A percentile compares a stretch with the other conserved stretches of the same genome.
Evolutionary conservation across 2,888 invertebrate species (phyloP).

Genomic region (Liposcelis brunnea): DNA sequence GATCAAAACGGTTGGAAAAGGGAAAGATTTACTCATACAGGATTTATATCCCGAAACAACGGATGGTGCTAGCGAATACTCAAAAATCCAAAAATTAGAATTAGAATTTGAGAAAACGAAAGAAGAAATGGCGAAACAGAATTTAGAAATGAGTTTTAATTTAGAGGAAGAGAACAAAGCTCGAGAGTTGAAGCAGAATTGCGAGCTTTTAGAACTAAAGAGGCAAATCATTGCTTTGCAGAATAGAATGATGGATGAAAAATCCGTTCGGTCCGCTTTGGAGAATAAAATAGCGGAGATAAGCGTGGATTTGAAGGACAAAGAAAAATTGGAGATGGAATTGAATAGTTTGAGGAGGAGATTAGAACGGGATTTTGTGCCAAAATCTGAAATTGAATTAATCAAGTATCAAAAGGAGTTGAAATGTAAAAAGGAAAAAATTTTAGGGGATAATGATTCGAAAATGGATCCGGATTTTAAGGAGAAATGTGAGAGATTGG

Average conservation of each 20-base stretch:
- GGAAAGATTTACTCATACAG: background rate
- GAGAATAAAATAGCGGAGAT: slow-evolving; percentile 17
- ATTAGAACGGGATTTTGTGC: slow-evolving; percentile 18
- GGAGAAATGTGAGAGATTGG: slow-evolving; percentile 18
- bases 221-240: slow-evolving; percentile 16
- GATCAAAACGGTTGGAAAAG: background rate
- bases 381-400: slow-evolving; percentile 18
- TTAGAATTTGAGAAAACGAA: slow-evolving; percentile 5
- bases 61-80: slow-evolving; percentile 1
- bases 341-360: slow-evolving; percentile 15
- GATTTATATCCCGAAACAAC: background rate
- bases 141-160: slow-evolving; percentile 1
- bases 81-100: background rate
- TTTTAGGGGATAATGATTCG: slow-evolving; percentile 20
- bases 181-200: background rate
- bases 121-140: slow-evolving; percentile 6
- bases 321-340: slow-evolving; percentile 18
- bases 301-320: slow-evolving; percentile 18
- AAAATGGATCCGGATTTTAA: slow-evolving; percentile 18
- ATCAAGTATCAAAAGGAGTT: slow-evolving; percentile 16
- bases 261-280: slow-evolving; percentile 14
- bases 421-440: slow-evolving; percentile 19
- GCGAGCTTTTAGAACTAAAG: background rate
- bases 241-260: slow-evolving; percentile 17
- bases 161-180: slow-evolving; percentile 1